phyloP scores from a whole-genome alignment of 1,140 invertebrate species.

The Gerris buenoi region DNA sequence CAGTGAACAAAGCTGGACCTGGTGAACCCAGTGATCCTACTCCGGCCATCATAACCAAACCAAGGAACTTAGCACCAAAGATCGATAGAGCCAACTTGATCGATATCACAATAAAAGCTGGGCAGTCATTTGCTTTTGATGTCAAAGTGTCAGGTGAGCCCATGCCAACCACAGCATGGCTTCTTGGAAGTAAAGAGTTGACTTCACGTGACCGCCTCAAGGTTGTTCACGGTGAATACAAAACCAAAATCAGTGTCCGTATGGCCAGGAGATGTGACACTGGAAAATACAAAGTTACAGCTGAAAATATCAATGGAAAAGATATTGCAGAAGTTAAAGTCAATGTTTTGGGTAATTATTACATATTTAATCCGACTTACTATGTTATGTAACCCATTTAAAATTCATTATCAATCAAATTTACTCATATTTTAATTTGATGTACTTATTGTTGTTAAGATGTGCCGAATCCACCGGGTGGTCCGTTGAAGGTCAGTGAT shows the following conservation, averaged over 20 bases:
- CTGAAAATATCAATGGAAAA: conserved; percentile 84
- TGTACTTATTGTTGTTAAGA: conserved; percentile 37
- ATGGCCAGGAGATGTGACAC: conserved; percentile 75
- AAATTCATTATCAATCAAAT: too few relatives aligned
- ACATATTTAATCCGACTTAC: too few relatives aligned
- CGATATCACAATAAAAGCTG: conserved; percentile 60
- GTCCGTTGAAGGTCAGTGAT: conserved; percentile 74
- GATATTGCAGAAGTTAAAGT: conserved; percentile 85
- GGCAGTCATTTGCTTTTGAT: conserved; percentile 66
- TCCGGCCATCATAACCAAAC: conserved; percentile 75
- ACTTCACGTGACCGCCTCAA: conserved; percentile 52
- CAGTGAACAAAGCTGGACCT: conserved; percentile 83
- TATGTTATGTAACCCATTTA: too few relatives aligned
- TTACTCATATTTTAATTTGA: too few relatives aligned
- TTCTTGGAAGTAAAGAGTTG: conserved; percentile 54
- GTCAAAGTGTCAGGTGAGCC: conserved; percentile 79
- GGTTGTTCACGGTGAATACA: conserved; percentile 71
- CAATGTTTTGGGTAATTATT: conserved; percentile 54
- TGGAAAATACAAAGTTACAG: conserved; percentile 77
- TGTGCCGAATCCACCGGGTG: conserved; percentile 75
- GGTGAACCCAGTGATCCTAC: conserved; percentile 80
- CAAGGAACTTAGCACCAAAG: conserved; percentile 67
- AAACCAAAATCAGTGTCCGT: conserved; percentile 72
- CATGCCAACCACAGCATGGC: conserved; percentile 78
- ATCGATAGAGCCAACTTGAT: conserved; percentile 79